A percentile compares a stretch with the other conserved stretches of the same genome.
Evolutionary conservation across 2,797 vertebrate species (phyloP).

Genomic region (Pantherophis vulpinus): DNA sequence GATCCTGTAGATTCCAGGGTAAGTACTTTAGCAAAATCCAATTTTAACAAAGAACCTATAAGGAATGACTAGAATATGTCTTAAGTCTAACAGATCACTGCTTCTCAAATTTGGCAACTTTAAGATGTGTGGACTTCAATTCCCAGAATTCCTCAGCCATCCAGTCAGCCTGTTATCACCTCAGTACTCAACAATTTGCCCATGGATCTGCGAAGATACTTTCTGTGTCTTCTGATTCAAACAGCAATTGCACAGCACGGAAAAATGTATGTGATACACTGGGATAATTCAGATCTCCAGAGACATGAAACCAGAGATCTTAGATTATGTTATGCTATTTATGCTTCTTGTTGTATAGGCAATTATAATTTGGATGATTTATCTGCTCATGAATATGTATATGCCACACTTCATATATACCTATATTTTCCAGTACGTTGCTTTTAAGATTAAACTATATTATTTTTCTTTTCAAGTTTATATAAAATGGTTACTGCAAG

Average conservation of each 20-base stretch:
- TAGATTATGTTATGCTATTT: background rate
- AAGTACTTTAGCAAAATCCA: background rate
- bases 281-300: background rate
- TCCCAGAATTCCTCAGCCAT: background rate
- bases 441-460: conserved; percentile 16
- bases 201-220: no score
- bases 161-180: background rate
- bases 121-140: background rate
- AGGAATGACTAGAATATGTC: background rate
- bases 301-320: background rate
- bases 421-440: background rate
- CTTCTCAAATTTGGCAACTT: background rate
- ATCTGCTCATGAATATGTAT: background rate
- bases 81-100: background rate
- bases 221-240: background rate
- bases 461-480: conserved; percentile 11
- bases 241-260: background rate
- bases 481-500: conserved; percentile 3
- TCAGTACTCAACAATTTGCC: background rate
- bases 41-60: background rate
- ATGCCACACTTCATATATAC: background rate
- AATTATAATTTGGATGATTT: conserved; percentile 8
- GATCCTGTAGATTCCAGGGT: background rate
- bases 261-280: background rate
- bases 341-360: background rate